Base-by-base conservation (phyloP, 2,113 vertebrate genomes). In the Cranoglanis bouderius region DNA sequence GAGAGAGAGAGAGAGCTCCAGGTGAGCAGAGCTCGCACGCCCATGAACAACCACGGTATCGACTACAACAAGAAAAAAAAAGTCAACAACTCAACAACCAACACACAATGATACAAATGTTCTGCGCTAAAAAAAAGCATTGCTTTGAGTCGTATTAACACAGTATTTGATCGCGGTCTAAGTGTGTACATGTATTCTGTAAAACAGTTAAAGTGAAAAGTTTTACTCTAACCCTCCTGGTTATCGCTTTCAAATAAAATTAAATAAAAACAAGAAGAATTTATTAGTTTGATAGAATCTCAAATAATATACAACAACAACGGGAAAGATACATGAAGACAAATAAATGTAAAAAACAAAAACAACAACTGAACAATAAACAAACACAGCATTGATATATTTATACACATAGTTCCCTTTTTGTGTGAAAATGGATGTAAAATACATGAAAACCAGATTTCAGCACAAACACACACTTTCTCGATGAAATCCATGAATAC, bases 91-190 rank as follows among this genome's bases (percentile, higher is more conserved):
- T 14, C 40, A 46, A 46, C 40, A 77, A 80, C 87, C 53, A 86
- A 89, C 90, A 92, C 85, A 90, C 90, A 92, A 90, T 93, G 95
- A 89, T 92, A 94, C 91, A 91, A 43, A 87, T 90, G 93, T 91
- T 90, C 91, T 91, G 92, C 72, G 85, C 72, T 87, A 91, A 72
- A 90, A 74, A 91, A 82, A 94, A 92, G 91, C 92, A 92, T 94
- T 92, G 93, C 92, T 94, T 94, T 89, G 86, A 89, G 90, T 82
- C 87, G 85, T 93, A 86, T 88, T 85, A 89, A 94, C 93, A 94
- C 93, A 92, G 92, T 93, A 90, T 94, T 94, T 90, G 91, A 91
- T 92, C 90, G 91, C 88, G 92, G 93, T 92, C 90, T 88, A 92
- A 93, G 46, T 51, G 93, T 91, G 81, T 91, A 72, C 91, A 93